Evolutionary conservation across 2,113 vertebrate genomes (phyloP), one percentile per base, ranked within the genome.

Genomic region (Poecile atricapillus): DNA sequence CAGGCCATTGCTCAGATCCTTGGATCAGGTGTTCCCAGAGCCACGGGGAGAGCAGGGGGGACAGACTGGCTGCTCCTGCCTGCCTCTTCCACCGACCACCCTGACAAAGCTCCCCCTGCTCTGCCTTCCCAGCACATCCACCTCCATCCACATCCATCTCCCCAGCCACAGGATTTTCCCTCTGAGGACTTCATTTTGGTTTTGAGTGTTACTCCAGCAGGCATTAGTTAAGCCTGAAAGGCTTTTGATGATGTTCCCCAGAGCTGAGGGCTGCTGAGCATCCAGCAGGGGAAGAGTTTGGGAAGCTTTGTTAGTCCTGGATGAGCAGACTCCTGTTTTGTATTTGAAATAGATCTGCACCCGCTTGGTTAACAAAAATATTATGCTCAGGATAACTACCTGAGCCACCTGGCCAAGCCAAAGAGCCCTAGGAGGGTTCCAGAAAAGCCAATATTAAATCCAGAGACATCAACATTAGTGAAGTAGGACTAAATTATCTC

Each of bases 401-500:
- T 96, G 94, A 95, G 50, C 83, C 73, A 84, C 90, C 73, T 90
- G 0, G 25, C 88, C 88, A 50, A 93, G 86, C 90, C 90, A 95
- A 64, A 90, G 94, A 92, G 52, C 91, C 88, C 47, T 64, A 68
- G 83, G 41, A 83, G 80, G 62, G 41, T 87, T 94, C 94, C 96
- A 96, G 89, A 94, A 84, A 58, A 92, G 92, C 69, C 95, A 93
- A 41, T 93, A 96, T 96, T 96, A 71, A 94, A 94, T 92, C 93
- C 96, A 97, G 94, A 96, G 95, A 93, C 90, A 95, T 78, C 88
- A 94, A 90, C 93, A 90, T 96, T 78, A 95, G 74, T 83, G 60
- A 81, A 96, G 86, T 15, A 69, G 92, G 53, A 60, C 90, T 97
- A 95, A 97, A 97, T 94, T n/a, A 53, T 96, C 92, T 96, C 80